Evolutionary conservation across 2,797 vertebrate species (phyloP), one percentile per base, ranked within the genome.

Genomic region (Ispidina picta): DNA sequence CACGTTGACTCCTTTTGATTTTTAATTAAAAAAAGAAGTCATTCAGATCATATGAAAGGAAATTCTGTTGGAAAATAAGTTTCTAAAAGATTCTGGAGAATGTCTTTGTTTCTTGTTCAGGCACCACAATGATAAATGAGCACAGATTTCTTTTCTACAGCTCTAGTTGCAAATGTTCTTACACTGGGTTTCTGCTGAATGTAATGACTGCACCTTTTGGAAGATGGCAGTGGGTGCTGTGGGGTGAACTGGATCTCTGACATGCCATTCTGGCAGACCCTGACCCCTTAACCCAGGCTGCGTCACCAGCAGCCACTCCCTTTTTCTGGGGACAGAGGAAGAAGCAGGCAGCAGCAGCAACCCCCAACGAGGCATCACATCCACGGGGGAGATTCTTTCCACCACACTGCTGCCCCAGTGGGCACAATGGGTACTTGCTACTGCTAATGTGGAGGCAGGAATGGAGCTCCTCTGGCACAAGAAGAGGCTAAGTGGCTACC

Each of bases 351-450:
- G 60, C 55, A 85, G 37, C 58, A 55, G 62, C 48, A 49, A 41
- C 8, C 10, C 1, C 7, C 15, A 65, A 10, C 0, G 0, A 55
- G 28, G 16, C 33, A 64, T 4, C 2, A 0, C 25, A 52, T 28
- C 13, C 0, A 2, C 10, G 35, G 22, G 9, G 5, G 6, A 4
- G 4, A 8, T 14, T 39, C 59, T 28, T 71, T 26, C 78, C 46
- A 37, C 28, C 70, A 44, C 25, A 6, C 7, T 39, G n/a, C 15
- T 3, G 3, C 10, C 8, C 17, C 39, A 43, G 22, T 11, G 20
- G 44, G 21, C 22, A 22, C 44, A 21, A 51, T 10, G 25, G 49
- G 49, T 28, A 51, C 25, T 16, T 16, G 16, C 49, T 51, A 4
- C 49, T 10, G 9, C 8, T 51, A 14, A 51, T 51, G 0, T 8